Evolutionary conservation across 2,888 invertebrate genomes (phyloP).

Genomic region (Thecocarcelia acutangulata): DNA sequence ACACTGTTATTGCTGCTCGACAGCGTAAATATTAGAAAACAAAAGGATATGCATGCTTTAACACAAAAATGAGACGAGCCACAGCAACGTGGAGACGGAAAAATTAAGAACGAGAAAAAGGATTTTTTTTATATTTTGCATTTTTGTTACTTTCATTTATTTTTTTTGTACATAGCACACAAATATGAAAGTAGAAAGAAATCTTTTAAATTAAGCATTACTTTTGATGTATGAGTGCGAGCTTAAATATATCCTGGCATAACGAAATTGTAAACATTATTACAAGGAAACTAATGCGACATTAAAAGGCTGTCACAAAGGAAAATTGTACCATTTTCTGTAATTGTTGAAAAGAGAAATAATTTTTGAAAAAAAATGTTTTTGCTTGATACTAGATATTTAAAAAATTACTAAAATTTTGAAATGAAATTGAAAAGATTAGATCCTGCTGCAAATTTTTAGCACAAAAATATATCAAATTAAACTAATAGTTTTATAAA

Average conservation of each 20-base stretch:
- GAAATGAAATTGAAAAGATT: too few species aligned
- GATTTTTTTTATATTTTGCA: slow-evolving; percentile 33
- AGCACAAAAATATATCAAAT: too few species aligned
- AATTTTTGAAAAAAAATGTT: too few species aligned
- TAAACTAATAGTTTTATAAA: too few species aligned
- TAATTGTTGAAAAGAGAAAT: too few species aligned
- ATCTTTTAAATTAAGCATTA: neutral
- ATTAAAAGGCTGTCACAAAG: slow-evolving; percentile 55
- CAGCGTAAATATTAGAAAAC: slow-evolving; percentile 54
- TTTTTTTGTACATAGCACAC: neutral
- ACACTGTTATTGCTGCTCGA: slow-evolving; percentile 9
- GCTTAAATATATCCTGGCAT: slow-evolving; percentile 48
- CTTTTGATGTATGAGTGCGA: neutral
- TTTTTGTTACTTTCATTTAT: slow-evolving; percentile 38
- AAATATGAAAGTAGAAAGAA: slow-evolving; percentile 8
- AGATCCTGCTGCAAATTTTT: too few species aligned
- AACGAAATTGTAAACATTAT: slow-evolving; percentile 42
- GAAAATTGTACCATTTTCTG: too few species aligned
- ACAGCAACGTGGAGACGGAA: neutral
- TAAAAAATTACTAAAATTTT: too few species aligned
- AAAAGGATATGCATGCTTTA: slow-evolving; percentile 67
- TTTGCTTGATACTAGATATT: too few species aligned
- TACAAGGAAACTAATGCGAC: slow-evolving; percentile 60
- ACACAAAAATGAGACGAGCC: slow-evolving; percentile 25
- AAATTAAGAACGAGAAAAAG: slow-evolving; percentile 30